Conservation (phyloP, 2,888 invertebrate genomes). For the Parnassius smintheus region DNA sequence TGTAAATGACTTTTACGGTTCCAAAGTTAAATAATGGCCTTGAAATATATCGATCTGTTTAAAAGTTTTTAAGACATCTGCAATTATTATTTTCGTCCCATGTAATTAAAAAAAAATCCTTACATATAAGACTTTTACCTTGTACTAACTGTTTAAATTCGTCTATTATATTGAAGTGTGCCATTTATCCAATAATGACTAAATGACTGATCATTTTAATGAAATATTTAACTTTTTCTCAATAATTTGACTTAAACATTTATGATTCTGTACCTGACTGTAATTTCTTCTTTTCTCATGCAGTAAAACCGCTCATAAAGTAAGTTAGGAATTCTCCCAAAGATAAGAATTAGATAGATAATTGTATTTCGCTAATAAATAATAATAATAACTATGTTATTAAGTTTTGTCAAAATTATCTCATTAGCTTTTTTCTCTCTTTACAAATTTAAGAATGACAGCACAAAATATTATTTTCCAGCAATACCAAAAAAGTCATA, state of each 20-base stretch:
- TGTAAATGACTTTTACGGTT: constrained; percentile 14
- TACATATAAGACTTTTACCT: constrained; percentile 2
- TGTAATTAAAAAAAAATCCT: neutral
- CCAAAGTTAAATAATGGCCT: constrained; percentile 16
- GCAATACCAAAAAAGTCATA: no score
- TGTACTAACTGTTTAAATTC: constrained; percentile 11
- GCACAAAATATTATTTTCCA: no score
- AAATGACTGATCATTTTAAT: constrained; percentile 21
- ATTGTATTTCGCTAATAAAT: constrained; percentile 25
- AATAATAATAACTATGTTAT: neutral
- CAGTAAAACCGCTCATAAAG: constrained; percentile 38
- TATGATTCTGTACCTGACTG: constrained; percentile 52
- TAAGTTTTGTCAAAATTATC: neutral
- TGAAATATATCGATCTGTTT: constrained; percentile 7
- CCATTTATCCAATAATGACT: constrained; percentile 37
- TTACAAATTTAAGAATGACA: no score
- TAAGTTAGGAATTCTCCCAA: constrained; percentile 52
- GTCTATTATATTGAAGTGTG: constrained; percentile 43
- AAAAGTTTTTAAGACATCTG: neutral
- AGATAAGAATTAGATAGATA: constrained; percentile 52
- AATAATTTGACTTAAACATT: constrained; percentile 30
- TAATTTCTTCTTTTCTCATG: constrained; percentile 28
- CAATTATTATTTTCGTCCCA: no score
- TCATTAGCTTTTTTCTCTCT: no score
- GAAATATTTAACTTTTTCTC: constrained; percentile 22